phyloP scores from a whole-genome alignment of 1,140 invertebrate species.

The Caenorhabditis inopinata region DNA sequence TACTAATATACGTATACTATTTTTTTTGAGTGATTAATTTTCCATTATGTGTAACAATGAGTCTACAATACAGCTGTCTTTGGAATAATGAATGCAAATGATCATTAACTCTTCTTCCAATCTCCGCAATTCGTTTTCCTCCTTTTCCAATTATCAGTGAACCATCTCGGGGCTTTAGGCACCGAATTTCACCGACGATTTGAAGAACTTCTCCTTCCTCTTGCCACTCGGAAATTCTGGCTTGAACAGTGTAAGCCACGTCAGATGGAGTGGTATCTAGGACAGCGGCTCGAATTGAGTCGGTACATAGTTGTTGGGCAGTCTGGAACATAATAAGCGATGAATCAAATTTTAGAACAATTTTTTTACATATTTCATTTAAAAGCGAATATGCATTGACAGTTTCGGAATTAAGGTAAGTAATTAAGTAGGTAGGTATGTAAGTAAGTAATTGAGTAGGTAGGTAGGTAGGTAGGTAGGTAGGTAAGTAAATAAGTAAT shows the following conservation, averaged over 20 bases:
- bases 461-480: background rate
- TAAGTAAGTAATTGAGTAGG: too few species aligned
- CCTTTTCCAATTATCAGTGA: constrained; percentile 37
- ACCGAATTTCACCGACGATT: constrained; percentile 46
- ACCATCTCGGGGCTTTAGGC: constrained; percentile 37
- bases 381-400: too few species aligned
- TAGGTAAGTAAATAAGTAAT: background rate
- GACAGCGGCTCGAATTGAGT: constrained; percentile 43
- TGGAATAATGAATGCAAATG: constrained; percentile 48
- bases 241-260: constrained; percentile 46
- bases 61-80: constrained; percentile 37
- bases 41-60: constrained; percentile 43
- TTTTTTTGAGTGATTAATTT: constrained; percentile 21
- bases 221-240: constrained; percentile 40
- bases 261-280: constrained; percentile 41
- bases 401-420: too few species aligned
- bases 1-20: too few species aligned
- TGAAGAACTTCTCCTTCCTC: constrained; percentile 45
- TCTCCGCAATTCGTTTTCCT: constrained; percentile 36
- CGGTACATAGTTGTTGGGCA: constrained; percentile 42
- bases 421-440: too few species aligned
- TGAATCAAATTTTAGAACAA: background rate
- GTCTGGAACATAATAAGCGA: background rate
- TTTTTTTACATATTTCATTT: too few species aligned
- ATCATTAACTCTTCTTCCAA: constrained; percentile 38